Conservation (phyloP, 1,140 invertebrate species). For the Thrips palmi region DNA sequence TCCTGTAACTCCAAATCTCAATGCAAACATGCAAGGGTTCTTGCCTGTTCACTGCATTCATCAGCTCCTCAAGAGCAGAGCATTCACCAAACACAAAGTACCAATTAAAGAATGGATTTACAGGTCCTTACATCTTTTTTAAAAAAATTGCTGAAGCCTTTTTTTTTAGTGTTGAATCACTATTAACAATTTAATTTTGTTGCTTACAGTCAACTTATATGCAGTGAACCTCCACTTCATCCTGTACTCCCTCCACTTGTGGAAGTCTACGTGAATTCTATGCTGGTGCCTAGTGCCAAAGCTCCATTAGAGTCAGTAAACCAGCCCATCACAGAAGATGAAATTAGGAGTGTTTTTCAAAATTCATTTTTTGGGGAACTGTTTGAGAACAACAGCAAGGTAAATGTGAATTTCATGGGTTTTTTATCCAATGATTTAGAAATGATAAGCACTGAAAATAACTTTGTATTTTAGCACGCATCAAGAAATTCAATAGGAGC, state of each 20-base stretch:
- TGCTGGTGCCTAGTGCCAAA: slow-evolving; percentile 60
- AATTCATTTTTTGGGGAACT: slow-evolving; percentile 53
- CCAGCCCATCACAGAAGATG: slow-evolving; percentile 77
- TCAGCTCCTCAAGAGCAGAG: slow-evolving; percentile 82
- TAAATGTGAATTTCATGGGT: too few relatives aligned
- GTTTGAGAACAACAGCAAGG: too few relatives aligned
- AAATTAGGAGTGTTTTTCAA: slow-evolving; percentile 72
- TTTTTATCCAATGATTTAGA: slow-evolving; percentile 2
- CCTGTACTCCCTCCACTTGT: slow-evolving; percentile 83
- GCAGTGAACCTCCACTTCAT: slow-evolving; percentile 70
- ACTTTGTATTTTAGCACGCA: too few relatives aligned
- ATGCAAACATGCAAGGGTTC: slow-evolving; percentile 77
- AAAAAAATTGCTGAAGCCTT: slow-evolving; percentile 15
- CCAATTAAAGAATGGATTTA: slow-evolving; percentile 92
- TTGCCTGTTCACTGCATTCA: slow-evolving; percentile 95
- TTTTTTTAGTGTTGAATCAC: background rate
- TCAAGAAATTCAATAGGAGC: too few relatives aligned
- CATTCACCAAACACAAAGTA: slow-evolving; percentile 91
- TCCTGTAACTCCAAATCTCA: slow-evolving; percentile 77
- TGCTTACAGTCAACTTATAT: slow-evolving; percentile 59
- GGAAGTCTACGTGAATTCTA: slow-evolving; percentile 89
- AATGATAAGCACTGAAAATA: background rate
- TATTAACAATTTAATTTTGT: slow-evolving; percentile 3
- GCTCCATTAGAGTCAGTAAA: slow-evolving; percentile 44
- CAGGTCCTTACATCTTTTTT: slow-evolving; percentile 25